Percentiles rank a stretch among this genome's conserved stretches.
These are phyloP conservation scores for Phragmatobia fuliginosa DNA, from an alignment of 2,888 invertebrate species.

Conservation along the genomic window DNA sequence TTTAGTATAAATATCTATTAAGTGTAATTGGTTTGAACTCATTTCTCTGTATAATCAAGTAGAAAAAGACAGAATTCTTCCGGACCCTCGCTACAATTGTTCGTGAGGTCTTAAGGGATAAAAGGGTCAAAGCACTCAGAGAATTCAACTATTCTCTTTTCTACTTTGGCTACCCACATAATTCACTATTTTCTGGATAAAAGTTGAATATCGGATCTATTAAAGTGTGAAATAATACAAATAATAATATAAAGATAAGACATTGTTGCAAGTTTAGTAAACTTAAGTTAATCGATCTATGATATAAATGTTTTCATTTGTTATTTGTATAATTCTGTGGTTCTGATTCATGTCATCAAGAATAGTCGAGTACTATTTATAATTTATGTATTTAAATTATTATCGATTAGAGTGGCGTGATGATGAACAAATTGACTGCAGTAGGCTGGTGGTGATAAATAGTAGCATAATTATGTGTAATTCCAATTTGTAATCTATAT, in stretches of 20 bases:
- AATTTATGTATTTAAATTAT: background rate
- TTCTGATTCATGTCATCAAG: background rate
- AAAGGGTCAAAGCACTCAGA: conserved; percentile 47
- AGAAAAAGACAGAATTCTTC: conserved; percentile 33
- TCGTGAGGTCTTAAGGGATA: conserved; percentile 41
- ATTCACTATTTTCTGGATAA: conserved; percentile 15
- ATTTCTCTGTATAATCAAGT: conserved; percentile 19
- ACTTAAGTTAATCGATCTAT: background rate
- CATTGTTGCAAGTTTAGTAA: background rate
- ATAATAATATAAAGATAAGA: background rate
- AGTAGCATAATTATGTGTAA: too few relatives aligned
- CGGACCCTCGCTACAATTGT: conserved; percentile 34
- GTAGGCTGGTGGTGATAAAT: too few relatives aligned
- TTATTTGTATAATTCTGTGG: background rate
- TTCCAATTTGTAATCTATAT: too few relatives aligned
- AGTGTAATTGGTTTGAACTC: conserved; percentile 16
- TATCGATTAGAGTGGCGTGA: too few relatives aligned
- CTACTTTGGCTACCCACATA: conserved; percentile 28
- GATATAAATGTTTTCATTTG: background rate
- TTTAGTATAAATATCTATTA: background rate
- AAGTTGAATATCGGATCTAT: background rate
- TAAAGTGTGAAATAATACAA: background rate
- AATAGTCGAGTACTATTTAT: background rate
- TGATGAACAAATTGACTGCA: too few relatives aligned
- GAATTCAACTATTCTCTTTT: conserved; percentile 37